phyloP scores from a whole-genome alignment of 2,888 invertebrate genomes.

The Euzetes globulus region DNA sequence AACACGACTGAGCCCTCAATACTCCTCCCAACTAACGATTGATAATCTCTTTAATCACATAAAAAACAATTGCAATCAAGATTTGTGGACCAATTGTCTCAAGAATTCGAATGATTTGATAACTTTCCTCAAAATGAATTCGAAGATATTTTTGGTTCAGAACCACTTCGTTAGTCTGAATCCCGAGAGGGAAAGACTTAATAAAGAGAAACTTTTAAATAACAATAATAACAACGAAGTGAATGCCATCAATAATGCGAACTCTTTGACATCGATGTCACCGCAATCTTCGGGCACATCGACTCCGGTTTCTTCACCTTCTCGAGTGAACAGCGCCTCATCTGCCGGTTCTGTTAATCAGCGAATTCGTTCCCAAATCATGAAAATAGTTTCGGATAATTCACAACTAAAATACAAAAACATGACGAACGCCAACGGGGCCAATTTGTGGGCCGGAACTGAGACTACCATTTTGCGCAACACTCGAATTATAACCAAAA shows the following conservation, averaged over 20 bases:
- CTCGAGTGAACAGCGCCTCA: slow-evolving; percentile 28
- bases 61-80: slow-evolving; percentile 66
- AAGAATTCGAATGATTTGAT: slow-evolving; percentile 81
- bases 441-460: not conserved
- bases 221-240: not conserved
- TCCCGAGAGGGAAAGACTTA: slow-evolving; percentile 38
- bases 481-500: slow-evolving; percentile 25
- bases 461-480: slow-evolving; percentile 1
- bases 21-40: slow-evolving; percentile 55
- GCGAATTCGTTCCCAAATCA: slow-evolving; percentile 37
- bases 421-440: not conserved
- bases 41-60: slow-evolving; percentile 73
- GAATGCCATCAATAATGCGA: not conserved
- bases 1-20: slow-evolving; percentile 18
- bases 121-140: slow-evolving; percentile 83
- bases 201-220: slow-evolving; percentile 22
- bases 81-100: slow-evolving; percentile 75
- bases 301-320: slow-evolving; percentile 28
- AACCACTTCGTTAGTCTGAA: slow-evolving; percentile 79
- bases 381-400: slow-evolving; percentile 37
- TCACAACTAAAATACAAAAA: slow-evolving; percentile 27
- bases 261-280: slow-evolving; percentile 35
- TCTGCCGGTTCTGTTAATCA: slow-evolving; percentile 31
- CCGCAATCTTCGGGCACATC: slow-evolving; percentile 38
- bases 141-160: slow-evolving; percentile 89